Evolutionary conservation across 30 jellyfish, hydroid and myxozoan genomes (phyloP), one percentile per base, ranked within the genome.

Genomic region (Mastigias papua): DNA sequence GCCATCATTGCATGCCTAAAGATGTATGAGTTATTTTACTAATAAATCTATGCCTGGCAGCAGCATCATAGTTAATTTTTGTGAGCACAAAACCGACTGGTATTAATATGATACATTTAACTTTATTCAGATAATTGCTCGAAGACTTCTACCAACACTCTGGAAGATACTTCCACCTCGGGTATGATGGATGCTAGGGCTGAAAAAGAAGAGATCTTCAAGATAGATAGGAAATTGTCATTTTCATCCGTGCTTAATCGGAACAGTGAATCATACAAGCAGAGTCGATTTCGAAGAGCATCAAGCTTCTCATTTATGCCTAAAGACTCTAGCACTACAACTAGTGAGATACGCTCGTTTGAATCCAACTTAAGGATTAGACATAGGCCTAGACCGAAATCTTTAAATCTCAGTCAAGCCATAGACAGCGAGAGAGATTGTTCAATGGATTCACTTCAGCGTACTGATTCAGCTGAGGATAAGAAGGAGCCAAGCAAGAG

Each of bases 231-330:
- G 21, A 83, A 83, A 57, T 15, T 73, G 64, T 83, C 92, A 8
- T 83, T 83, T 72, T 67, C 86, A 26, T 83, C 92, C 20, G 65
- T 83, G 31, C 78, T 83, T 1, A 83, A 73, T 60, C 92, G 92
- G 11, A 83, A 83, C 31, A 70, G 92, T 34, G 80, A 83, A 62
- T 83, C 92, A 3, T 83, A 67, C 33, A 83, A 83, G 78, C 86
- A 71, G 10, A 70, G 86, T 31, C 23, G 80, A 71, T 83, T 69
- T 30, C 69, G 81, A 17, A 57, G 92, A 46, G 76, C 92, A 0
- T 54, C 86, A 31, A 83, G 92, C 49, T 67, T 83, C 61, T 83
- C 86, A 0, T 65, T 34, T 58, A 46, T 46, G 69, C 81, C 90
- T 2, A 83, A 23, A 48, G 86, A 58, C 4, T 9, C 66, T 33